Base-by-base conservation (phyloP, 2,888 invertebrate species). In the Lasioglossum villosulum region DNA sequence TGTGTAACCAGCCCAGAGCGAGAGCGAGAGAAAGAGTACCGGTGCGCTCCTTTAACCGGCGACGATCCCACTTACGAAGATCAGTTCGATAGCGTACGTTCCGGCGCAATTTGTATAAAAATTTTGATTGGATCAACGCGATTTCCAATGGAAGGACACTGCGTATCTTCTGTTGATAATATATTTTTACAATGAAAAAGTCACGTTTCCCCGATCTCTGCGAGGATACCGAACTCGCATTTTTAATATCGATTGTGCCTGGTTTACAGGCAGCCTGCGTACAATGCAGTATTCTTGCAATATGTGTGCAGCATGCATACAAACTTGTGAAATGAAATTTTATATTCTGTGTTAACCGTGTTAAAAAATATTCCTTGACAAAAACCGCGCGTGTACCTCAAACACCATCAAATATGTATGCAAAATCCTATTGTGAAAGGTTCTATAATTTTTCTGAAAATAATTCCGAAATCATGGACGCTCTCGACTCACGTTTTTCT, bases 81-180 rank as follows among this genome's bases (percentile, higher is more conserved):
- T 86, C 86, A 72, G 27, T 72, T 81, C 86, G 77, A 86, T 75
- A 81, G 30, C 81, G 59, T 83, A 83, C 71, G 78, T 78, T 59
- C 77, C 30, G 5, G 10, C 34, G 4, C 1, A 37, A 77, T 77
- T 73, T 77, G 23, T 30, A 34, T 45, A 45, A 34, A 34, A 68
- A 77, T 68, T 66, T 12, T 39, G 68, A 77, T 48, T 10, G n/a
- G 27, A 63, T 37, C 68, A 37, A 34, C 23, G 30, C 39, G 42
- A 42, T 23, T 59, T 66, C 66, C 34, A 19, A 68, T 19, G 0
- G 59, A 0, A 59, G 27, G 14, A 34, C 66, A 66, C 66, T 19
- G 30, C 8, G 34, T 16, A 19, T 30, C 19, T 66, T 30, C 34
- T 66, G 34, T 66, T 34, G 66, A 34, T 66, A 66, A 34, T 66